phyloP scores from a whole-genome alignment of 2,797 vertebrate species.

The Callimico goeldii region DNA sequence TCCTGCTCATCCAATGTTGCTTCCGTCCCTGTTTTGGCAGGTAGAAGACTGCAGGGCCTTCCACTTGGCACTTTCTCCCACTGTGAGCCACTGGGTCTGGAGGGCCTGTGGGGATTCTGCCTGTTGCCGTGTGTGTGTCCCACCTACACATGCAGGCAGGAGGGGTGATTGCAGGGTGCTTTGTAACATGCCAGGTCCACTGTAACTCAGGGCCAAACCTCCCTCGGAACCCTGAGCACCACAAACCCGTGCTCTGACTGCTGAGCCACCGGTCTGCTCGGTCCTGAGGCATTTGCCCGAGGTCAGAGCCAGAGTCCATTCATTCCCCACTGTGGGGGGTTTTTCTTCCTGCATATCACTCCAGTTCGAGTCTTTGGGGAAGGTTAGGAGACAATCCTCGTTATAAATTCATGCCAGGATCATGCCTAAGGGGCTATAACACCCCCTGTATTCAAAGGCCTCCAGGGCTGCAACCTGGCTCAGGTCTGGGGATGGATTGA shows the following conservation, averaged over 20 bases:
- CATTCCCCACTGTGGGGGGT: fast-evolving
- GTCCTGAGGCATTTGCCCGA: not conserved
- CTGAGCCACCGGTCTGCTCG: not conserved
- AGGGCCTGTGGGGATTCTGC: no score
- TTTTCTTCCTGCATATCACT: no score
- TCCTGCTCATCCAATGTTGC: fast-evolving
- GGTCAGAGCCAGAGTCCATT: fast-evolving
- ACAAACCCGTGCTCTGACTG: not conserved
- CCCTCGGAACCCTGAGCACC: fast-evolving
- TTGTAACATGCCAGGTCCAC: not conserved
- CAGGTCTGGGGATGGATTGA: not conserved
- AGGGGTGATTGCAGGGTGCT: not conserved
- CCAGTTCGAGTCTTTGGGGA: not conserved
- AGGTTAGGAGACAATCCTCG: fast-evolving
- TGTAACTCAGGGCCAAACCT: no score
- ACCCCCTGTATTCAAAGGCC: not conserved
- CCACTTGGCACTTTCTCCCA: not conserved
- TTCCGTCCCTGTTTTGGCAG: no score
- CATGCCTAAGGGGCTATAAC: fast-evolving
- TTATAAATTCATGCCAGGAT: fast-evolving
- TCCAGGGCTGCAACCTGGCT: fast-evolving
- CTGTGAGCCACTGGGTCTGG: fast-evolving
- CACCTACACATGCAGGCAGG: not conserved
- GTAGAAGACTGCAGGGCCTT: no score
- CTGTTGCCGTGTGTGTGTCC: not conserved